Evolutionary conservation across 2,888 invertebrate genomes (phyloP), one percentile per base, ranked within the genome.

Genomic region (Cheiracanthium punctorium): DNA sequence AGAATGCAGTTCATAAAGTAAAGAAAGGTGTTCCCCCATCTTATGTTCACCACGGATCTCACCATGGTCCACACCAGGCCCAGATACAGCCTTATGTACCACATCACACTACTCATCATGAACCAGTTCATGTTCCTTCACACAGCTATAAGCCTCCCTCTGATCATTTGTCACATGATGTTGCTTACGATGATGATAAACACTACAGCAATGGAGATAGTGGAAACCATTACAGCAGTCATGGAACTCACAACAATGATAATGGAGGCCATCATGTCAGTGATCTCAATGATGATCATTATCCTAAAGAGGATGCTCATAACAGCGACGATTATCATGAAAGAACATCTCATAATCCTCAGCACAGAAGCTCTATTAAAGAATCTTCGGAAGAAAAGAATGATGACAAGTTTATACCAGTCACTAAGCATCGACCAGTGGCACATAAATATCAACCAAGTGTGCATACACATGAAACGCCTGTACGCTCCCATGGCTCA

Each of bases 11-110:
- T 14, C 70, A 74, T 17, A 86, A 80, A 74, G 5, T 70, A 20
- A 80, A 76, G 43, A 86, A 86, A 20, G 85, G 85, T 0, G n/a
- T 74, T 20, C 58, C 58, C 7, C 82, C 75, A 14, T 30, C 1
- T 2, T 33, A 32, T 20, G 37, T 24, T 29, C 65, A 33, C n/a
- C 33, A 67, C n/a, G 32, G 20, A 12, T 33, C 32, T 8, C 67
- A 73, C 33, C 29, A 64, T 24, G 74, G 33, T 29, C 37, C 65
- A 14, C 71, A 72, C 29, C 41, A 73, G 7, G 74, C 80, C 8
- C 80, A 86, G 20, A 69, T 69, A 10, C 33, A 69, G 33, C 69
- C 69, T 32, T 69, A 69, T 24, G 69, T 69, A 20, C 20, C n/a
- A 10, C 69, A 69, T 20, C 20, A 69, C 24, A 17, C 32, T 69